Conservation (phyloP, 2,113 vertebrate genomes). For the Semicossyphus pulcher region DNA sequence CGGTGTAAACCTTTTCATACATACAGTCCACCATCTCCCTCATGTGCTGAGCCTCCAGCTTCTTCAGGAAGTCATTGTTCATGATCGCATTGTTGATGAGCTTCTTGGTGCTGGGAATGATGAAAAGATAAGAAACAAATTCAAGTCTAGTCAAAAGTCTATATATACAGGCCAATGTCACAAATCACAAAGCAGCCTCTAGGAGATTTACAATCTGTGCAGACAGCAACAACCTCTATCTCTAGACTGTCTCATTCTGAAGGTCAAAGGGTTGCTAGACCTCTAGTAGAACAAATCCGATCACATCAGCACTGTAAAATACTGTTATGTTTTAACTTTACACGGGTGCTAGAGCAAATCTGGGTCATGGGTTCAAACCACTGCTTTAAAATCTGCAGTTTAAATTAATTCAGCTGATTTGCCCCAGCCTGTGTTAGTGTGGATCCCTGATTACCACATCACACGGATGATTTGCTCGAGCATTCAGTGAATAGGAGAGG, state of each 20-base stretch:
- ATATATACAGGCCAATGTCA: no score
- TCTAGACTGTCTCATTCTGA: no score
- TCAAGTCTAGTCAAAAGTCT: neutral
- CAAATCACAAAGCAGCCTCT: no score
- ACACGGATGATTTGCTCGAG: conserved; percentile 63
- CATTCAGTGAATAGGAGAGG: conserved; percentile 52
- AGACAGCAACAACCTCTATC: no score
- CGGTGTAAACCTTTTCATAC: conserved; percentile 78
- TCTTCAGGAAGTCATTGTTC: conserved; percentile 86
- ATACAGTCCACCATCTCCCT: conserved; percentile 86
- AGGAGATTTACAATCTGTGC: no score
- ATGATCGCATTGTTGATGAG: conserved; percentile 83
- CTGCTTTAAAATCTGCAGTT: neutral
- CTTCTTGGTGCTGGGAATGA: conserved; percentile 76
- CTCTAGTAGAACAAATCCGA: no score
- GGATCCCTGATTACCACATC: conserved; percentile 77
- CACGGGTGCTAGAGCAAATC: no score
- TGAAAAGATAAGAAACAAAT: neutral
- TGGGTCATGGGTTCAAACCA: neutral
- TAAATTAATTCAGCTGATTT: conserved; percentile 40
- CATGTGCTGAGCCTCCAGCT: conserved; percentile 82
- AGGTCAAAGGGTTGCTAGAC: no score
- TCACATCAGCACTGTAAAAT: no score
- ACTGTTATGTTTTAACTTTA: no score
- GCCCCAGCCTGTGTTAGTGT: conserved; percentile 17